Percentiles rank a stretch among this genome's conserved stretches.
Conservation (phyloP, 2,113 vertebrate species). For the Heterochromis multidens region DNA sequence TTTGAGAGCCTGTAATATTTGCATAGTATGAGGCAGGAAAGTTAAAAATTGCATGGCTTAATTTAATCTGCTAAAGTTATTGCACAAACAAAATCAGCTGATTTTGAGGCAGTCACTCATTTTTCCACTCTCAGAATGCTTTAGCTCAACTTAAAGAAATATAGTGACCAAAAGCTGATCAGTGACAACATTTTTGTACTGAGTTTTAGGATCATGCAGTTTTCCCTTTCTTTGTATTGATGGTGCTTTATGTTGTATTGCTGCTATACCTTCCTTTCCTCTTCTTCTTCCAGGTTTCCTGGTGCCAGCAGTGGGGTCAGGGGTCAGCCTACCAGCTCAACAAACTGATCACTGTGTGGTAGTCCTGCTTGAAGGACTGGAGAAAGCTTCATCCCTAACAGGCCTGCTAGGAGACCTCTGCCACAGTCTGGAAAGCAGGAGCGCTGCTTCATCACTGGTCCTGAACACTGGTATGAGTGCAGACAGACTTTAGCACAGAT, state of each 20-base stretch:
- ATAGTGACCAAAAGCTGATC: no score
- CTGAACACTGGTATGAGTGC: conserved; percentile 79
- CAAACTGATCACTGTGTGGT: conserved; percentile 78
- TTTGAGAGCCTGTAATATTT: no score
- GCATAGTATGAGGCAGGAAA: no score
- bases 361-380: conserved; percentile 85
- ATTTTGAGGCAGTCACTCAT: neutral
- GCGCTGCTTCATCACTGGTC: conserved; percentile 72
- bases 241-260: neutral
- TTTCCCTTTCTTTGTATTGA: neutral
- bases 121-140: neutral
- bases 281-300: conserved; percentile 80
- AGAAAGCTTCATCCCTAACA: conserved; percentile 82
- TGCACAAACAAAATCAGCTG: neutral
- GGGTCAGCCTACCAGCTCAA: conserved; percentile 1
- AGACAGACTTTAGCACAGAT: neutral
- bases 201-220: neutral
- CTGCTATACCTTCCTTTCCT: neutral
- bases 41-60: neutral
- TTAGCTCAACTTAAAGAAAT: neutral
- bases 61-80: neutral
- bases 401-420: conserved; percentile 89
- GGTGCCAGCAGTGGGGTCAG: conserved; percentile 74
- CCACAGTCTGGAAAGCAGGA: conserved; percentile 85
- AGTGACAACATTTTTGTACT: neutral